Percentiles rank a stretch among this genome's conserved stretches.
These are phyloP conservation scores for Brachymystax lenok DNA, from an alignment of 2,797 vertebrate genomes.

Conservation along the genomic window DNA sequence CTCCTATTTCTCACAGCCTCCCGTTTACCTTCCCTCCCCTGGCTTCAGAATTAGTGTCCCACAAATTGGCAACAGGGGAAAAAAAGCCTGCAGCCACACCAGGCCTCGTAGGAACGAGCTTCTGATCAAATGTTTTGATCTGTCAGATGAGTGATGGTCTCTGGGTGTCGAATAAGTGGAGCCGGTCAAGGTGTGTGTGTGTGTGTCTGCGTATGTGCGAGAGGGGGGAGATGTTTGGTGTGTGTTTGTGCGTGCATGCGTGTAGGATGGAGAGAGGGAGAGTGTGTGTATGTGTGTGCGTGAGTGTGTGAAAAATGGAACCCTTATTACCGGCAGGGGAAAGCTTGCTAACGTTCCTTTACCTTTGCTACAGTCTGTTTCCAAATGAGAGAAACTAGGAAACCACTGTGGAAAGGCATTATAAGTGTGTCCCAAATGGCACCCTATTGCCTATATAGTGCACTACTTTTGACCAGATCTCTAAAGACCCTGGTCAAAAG, in stretches of 20 bases:
- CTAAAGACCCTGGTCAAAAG: too few species aligned
- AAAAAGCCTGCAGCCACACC: slow-evolving; percentile 35
- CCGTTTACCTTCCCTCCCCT: slow-evolving; percentile 49
- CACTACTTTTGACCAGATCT: neutral
- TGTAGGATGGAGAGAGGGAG: neutral
- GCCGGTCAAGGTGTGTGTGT: neutral
- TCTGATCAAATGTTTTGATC: slow-evolving; percentile 49
- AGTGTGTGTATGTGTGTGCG: too few species aligned
- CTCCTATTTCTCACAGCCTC: slow-evolving; percentile 52
- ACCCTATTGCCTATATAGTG: neutral
- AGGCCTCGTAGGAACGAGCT: slow-evolving; percentile 29
- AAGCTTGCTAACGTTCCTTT: neutral
- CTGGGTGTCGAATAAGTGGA: slow-evolving; percentile 41
- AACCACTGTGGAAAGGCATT: neutral
- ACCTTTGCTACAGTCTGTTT: neutral
- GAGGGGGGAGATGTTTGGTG: neutral
- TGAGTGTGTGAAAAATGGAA: neutral
- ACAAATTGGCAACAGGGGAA: slow-evolving; percentile 57
- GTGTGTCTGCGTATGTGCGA: neutral
- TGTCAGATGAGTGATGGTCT: slow-evolving; percentile 39
- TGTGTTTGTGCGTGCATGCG: too few species aligned
- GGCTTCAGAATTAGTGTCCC: slow-evolving; percentile 43
- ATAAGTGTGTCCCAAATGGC: neutral
- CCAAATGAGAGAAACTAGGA: neutral
- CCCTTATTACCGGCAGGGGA: neutral